Evolutionary conservation across 2,888 invertebrate genomes (phyloP), one percentile per base, ranked within the genome.

Genomic region (Parochlus steinenii): DNA sequence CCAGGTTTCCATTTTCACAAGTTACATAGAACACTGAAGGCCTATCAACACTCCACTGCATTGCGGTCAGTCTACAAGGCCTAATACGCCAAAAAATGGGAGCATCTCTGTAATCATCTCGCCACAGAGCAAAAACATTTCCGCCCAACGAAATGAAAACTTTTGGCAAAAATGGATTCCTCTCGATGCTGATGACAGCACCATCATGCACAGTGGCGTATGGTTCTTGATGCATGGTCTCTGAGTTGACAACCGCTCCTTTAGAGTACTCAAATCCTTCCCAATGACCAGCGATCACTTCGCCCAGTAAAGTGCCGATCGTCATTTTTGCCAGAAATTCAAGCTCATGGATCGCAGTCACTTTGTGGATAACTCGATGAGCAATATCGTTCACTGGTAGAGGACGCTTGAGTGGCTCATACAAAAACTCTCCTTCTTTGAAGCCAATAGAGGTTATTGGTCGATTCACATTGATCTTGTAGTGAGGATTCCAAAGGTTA

Each of bases 11-110:
- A 58, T 85, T 81, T 16, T 63, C 64, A 14, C 76, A 71, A 2
- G 71, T 65, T 36, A 86, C 54, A 48, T 74, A 77, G 39, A 86
- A 59, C 31, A 79, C 65, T 31, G 74, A 72, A 1, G 83, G 74
- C 33, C 78, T 67, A 27, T 70, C 67, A n/a, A 67, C 62, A n/a
- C 80, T 81, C 85, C 86, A 87, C 23, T 63, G 58, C 1, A 75
- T 71, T 11, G 69, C 64, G 0, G 77, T 75, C 41, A 78, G 62
- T 36, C 61, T 56, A 38, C 57, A 58, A 3, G 63, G 57, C 10
- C 69, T 62, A 43, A 67, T 69, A 35, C 76, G 69, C 77, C 77
- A 78, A 35, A 75, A 52, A 5, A 81, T 49, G 1, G 80, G 77
- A 15, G 65, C 57, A 38, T 63, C 63, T 17, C 53, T 50, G 22